These are phyloP conservation scores for Thomomys bottae DNA, from an alignment of 2,113 vertebrate genomes.

Conservation along the genomic window DNA sequence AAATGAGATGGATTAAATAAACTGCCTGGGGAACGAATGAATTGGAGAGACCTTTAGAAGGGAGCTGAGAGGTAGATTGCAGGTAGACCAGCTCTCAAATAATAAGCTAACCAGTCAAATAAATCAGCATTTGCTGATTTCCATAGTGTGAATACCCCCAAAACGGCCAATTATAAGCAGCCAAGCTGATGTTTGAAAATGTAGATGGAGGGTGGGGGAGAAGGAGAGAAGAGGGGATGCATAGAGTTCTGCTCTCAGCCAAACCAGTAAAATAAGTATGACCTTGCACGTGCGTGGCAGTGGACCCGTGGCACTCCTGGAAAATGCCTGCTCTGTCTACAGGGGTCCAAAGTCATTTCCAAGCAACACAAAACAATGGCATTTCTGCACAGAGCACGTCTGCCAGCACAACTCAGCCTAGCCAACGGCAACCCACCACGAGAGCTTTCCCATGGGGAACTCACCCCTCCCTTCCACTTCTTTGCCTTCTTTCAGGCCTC, in stretches of 20 bases:
- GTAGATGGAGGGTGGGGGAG: background rate
- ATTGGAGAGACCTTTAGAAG: background rate
- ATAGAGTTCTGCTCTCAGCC: background rate
- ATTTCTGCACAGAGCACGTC: background rate
- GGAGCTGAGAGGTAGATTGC: background rate
- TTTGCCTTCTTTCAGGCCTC: background rate
- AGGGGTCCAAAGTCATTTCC: background rate
- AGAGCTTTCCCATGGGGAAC: background rate
- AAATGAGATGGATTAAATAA: constrained; percentile 43
- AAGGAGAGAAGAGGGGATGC: background rate
- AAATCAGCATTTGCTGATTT: background rate
- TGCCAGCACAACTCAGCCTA: background rate
- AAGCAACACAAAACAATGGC: background rate
- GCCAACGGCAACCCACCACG: background rate
- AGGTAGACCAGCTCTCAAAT: background rate
- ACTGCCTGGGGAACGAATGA: background rate
- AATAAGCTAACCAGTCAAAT: background rate
- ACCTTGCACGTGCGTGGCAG: background rate
- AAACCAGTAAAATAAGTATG: background rate
- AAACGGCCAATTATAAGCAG: background rate
- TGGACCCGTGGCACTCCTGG: background rate
- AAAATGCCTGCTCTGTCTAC: background rate
- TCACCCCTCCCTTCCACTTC: background rate
- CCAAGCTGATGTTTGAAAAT: background rate
- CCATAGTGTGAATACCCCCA: background rate